Evolutionary conservation across 2,113 vertebrate genomes (phyloP).

Genomic region (Scophthalmus maximus): DNA sequence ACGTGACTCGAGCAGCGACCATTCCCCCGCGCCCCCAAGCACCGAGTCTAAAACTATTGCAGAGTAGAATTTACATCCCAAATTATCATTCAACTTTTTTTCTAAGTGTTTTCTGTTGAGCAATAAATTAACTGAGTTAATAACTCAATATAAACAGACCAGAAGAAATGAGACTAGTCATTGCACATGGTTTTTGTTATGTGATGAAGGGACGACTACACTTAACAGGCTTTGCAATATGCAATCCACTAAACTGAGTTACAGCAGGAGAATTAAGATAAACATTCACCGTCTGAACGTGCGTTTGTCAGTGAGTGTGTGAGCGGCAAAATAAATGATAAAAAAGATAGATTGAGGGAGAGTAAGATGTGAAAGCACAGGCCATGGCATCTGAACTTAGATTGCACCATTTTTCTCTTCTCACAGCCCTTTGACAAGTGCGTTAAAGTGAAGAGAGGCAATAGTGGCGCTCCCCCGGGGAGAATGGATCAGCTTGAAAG

Average conservation of each 20-base stretch:
- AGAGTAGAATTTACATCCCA: background rate
- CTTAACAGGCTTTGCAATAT: background rate
- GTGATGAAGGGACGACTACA: background rate
- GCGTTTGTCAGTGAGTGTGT: background rate
- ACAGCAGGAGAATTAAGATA: conserved; percentile 1
- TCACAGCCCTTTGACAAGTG: conserved; percentile 9
- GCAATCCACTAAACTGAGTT: background rate
- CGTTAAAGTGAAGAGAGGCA: conserved; percentile 23
- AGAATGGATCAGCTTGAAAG: conserved; percentile 29
- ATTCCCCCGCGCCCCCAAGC: background rate
- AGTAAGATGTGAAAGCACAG: background rate
- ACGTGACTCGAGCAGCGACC: conserved; percentile 10
- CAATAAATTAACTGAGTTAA: background rate
- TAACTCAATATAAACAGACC: background rate
- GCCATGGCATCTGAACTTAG: no score
- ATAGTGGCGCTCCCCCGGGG: conserved; percentile 22
- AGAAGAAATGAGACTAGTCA: background rate
- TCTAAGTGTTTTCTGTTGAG: background rate
- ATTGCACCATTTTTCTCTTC: conserved; percentile 18
- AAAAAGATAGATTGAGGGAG: background rate
- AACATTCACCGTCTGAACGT: background rate
- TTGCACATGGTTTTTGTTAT: background rate
- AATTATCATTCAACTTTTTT: background rate
- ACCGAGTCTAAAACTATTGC: background rate
- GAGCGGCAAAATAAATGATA: background rate